Evolutionary conservation across 2,797 vertebrate species (phyloP).

Genomic region (Catostomus latipinnis): DNA sequence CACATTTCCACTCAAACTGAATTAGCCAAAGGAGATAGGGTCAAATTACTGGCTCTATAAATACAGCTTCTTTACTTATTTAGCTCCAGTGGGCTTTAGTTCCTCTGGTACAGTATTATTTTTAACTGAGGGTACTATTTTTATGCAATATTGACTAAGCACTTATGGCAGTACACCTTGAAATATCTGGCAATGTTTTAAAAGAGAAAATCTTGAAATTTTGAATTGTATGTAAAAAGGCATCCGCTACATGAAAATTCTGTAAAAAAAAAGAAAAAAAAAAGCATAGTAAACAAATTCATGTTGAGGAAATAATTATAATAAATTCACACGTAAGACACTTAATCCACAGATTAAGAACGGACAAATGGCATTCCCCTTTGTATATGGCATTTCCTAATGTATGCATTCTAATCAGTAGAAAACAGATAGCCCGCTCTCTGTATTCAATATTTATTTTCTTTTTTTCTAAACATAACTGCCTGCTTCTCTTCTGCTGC

Average conservation of each 20-base stretch:
- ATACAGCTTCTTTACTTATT: conserved; percentile 22
- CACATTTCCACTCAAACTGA: conserved; percentile 59
- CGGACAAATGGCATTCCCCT: conserved; percentile 25
- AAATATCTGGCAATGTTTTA: too few species aligned
- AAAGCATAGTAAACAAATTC: not conserved
- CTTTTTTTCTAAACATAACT: conserved; percentile 70
- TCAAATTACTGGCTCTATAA: conserved; percentile 42
- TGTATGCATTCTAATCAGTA: conserved; percentile 55
- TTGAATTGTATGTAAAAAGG: not conserved
- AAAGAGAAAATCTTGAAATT: too few species aligned
- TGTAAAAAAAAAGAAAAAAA: not conserved
- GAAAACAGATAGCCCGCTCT: conserved; percentile 69
- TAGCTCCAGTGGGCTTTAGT: not conserved
- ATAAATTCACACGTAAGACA: conserved; percentile 8
- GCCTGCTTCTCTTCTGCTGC: conserved; percentile 78
- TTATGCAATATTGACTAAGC: not conserved
- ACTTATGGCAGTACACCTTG: too few species aligned
- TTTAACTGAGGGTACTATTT: not conserved
- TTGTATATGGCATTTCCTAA: conserved; percentile 41
- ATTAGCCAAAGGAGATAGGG: conserved; percentile 60
- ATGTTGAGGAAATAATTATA: conserved; percentile 10
- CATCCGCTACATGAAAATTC: not conserved
- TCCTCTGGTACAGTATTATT: not conserved
- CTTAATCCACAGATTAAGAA: conserved; percentile 1
- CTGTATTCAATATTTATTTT: conserved; percentile 66